Evolutionary conservation across 2,113 vertebrate species (phyloP).

Genomic region (Plestiodon gilberti): DNA sequence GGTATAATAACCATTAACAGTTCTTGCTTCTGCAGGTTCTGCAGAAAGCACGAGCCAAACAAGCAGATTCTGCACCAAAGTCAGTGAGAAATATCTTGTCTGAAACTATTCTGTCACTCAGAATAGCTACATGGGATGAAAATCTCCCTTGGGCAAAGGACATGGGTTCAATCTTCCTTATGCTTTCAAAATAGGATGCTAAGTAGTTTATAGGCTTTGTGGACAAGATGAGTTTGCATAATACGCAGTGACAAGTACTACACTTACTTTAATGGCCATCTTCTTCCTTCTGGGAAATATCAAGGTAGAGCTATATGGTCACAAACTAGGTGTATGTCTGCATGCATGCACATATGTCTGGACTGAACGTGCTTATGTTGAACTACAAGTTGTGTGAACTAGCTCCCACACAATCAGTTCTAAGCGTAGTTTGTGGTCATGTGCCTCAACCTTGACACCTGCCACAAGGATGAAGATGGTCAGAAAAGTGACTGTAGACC

Average conservation of each 20-base stretch:
- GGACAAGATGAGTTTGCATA: neutral
- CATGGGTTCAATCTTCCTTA: neutral
- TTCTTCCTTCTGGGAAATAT: neutral
- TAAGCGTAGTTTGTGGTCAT: too few species aligned
- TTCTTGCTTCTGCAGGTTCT: constrained; percentile 15
- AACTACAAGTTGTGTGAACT: neutral
- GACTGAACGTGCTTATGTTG: neutral
- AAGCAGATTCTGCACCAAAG: neutral
- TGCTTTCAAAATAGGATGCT: neutral
- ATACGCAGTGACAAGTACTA: neutral
- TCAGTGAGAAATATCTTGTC: neutral
- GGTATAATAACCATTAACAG: neutral
- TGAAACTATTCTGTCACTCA: neutral
- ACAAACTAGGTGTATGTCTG: neutral
- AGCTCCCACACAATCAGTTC: neutral
- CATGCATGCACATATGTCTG: neutral
- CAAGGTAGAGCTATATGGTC: neutral
- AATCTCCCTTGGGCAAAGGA: neutral
- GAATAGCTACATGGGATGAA: neutral
- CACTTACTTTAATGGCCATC: neutral
- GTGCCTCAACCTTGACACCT: too few species aligned
- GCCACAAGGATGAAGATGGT: too few species aligned
- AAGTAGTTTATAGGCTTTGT: neutral
- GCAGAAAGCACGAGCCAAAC: neutral
- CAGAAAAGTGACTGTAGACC: too few species aligned